Percentiles rank a stretch among this genome's conserved stretches.
Conservation (phyloP, 2,888 invertebrate genomes). For the Parochlus steinenii region DNA sequence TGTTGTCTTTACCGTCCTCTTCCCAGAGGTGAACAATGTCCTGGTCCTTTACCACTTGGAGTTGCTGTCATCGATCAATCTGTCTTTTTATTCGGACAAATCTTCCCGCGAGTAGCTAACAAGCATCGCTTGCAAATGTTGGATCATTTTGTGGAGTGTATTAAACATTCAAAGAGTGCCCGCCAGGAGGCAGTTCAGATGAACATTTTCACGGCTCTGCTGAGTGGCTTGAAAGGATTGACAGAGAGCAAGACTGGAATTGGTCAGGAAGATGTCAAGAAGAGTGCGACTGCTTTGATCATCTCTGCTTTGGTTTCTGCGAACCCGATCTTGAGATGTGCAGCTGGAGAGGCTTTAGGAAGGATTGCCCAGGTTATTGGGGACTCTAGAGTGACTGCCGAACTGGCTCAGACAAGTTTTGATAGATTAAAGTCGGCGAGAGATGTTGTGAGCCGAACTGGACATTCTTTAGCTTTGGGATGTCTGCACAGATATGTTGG, state of each 20-base stretch:
- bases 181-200: slow-evolving; percentile 91
- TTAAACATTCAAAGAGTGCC: slow-evolving; percentile 79
- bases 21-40: slow-evolving; percentile 31
- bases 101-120: slow-evolving; percentile 86
- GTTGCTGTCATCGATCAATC: slow-evolving; percentile 94
- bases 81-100: slow-evolving; percentile 78
- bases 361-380: slow-evolving; percentile 80
- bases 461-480: slow-evolving; percentile 84
- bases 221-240: slow-evolving; percentile 74
- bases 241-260: slow-evolving; percentile 73
- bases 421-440: slow-evolving; percentile 72
- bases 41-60: slow-evolving; percentile 77
- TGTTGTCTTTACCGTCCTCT: slow-evolving; percentile 72
- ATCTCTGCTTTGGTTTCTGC: slow-evolving; percentile 60
- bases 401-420: slow-evolving; percentile 77
- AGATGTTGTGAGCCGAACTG: slow-evolving; percentile 73
- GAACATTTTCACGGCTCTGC: slow-evolving; percentile 86
- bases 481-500: slow-evolving; percentile 91
- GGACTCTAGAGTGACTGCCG: slow-evolving; percentile 74
- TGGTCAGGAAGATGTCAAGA: slow-evolving; percentile 81
- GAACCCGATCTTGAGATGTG: slow-evolving; percentile 72
- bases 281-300: slow-evolving; percentile 63
- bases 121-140: slow-evolving; percentile 96
- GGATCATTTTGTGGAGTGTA: slow-evolving; percentile 91
- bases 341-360: slow-evolving; percentile 89